Percentiles rank a stretch among this genome's conserved stretches.
These are phyloP conservation scores for Nesidiocoris tenuis DNA, from an alignment of 2,888 invertebrate species.

Conservation along the genomic window DNA sequence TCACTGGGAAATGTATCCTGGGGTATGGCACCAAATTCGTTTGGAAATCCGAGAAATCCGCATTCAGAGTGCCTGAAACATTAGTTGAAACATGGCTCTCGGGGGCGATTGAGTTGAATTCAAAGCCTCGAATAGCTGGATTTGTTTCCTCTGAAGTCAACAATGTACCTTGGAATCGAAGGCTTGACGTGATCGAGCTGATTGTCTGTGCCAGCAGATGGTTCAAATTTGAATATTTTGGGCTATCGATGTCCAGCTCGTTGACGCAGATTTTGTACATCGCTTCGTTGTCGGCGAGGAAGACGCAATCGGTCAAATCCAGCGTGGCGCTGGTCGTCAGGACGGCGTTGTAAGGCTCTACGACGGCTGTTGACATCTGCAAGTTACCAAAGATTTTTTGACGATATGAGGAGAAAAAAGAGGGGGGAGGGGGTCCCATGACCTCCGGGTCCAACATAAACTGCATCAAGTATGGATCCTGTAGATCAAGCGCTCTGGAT, in stretches of 20 bases:
- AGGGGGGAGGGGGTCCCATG: no score
- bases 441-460: no score
- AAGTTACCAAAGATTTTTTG: no score
- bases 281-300: slow-evolving; percentile 55
- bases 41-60: slow-evolving; percentile 64
- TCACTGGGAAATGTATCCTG: slow-evolving; percentile 82
- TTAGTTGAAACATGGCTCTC: no score
- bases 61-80: slow-evolving; percentile 65
- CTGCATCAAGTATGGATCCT: no score
- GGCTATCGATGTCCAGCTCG: slow-evolving; percentile 70
- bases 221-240: slow-evolving; percentile 80
- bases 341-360: slow-evolving; percentile 91
- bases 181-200: slow-evolving; percentile 82
- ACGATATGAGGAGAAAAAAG: no score
- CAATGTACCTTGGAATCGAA: slow-evolving; percentile 62
- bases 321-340: slow-evolving; percentile 88
- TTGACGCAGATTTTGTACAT: slow-evolving; percentile 58
- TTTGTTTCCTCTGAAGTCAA: no score
- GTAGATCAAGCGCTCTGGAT: no score
- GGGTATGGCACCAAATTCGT: slow-evolving; percentile 87
- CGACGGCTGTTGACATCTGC: slow-evolving; percentile 85
- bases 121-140: no score
- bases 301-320: slow-evolving; percentile 66
- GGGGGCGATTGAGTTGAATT: slow-evolving; percentile 61
- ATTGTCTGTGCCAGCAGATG: slow-evolving; percentile 76